phyloP scores from a whole-genome alignment of 2,113 vertebrate species.

The Puffinus mauretanicus region DNA sequence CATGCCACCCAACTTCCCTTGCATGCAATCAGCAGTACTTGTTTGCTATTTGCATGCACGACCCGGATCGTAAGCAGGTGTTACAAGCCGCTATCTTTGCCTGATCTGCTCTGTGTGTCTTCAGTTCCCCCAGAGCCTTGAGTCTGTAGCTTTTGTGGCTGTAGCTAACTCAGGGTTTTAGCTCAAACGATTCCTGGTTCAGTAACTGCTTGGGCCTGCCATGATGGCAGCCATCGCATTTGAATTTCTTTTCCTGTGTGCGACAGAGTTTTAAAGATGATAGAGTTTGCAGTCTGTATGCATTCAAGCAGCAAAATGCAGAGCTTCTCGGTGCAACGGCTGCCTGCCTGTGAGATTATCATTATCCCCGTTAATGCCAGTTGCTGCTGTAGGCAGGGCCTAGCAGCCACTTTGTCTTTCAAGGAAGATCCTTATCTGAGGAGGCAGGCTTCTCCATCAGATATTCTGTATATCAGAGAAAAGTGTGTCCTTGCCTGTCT shows the following conservation, averaged over 20 bases:
- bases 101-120: not conserved
- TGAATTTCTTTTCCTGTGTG: not conserved
- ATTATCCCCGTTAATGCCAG: not conserved
- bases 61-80: not conserved
- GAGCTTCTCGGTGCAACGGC: not conserved
- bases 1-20: not conserved
- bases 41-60: not conserved
- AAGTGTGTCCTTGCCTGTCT: not conserved
- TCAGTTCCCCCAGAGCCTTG: not conserved
- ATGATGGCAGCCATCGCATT: not conserved
- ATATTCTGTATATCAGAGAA: not conserved
- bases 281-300: not conserved
- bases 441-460: not conserved
- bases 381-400: not conserved
- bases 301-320: not conserved
- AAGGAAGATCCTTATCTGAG: slow-evolving; percentile 19
- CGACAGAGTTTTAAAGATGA: not conserved
- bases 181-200: not conserved
- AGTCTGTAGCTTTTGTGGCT: not conserved
- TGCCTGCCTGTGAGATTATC: not conserved
- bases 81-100: not conserved
- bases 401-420: not conserved
- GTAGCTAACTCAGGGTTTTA: not conserved
- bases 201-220: not conserved
- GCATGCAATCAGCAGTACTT: not conserved